Conservation (phyloP, 1,140 invertebrate species). For the Hestina assimilis region DNA sequence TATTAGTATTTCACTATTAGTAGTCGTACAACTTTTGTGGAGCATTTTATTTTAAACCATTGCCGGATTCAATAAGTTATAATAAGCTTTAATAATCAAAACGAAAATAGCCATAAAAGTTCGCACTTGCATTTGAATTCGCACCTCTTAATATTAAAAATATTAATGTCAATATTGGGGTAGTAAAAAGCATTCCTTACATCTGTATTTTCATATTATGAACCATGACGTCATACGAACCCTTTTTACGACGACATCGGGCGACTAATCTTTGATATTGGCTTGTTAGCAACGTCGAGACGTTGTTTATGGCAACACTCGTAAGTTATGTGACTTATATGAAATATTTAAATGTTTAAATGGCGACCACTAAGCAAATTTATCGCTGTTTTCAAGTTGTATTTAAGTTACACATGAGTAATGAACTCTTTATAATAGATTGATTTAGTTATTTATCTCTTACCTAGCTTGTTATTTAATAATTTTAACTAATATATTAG, state of each 20-base stretch:
- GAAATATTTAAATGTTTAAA: conserved; percentile 14
- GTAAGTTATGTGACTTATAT: conserved; percentile 24
- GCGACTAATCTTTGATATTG: conserved; percentile 30
- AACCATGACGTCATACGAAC: conserved; percentile 15
- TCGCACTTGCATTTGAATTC: too few relatives aligned
- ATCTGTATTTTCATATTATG: conserved; percentile 8
- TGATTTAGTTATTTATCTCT: too few relatives aligned
- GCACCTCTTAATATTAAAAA: too few relatives aligned
- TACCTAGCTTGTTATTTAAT: too few relatives aligned
- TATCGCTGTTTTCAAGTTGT: neutral
- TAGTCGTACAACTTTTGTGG: too few relatives aligned
- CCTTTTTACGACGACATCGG: conserved; percentile 21
- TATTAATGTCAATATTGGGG: too few relatives aligned
- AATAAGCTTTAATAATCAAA: too few relatives aligned
- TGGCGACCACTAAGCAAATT: neutral
- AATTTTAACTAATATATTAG: too few relatives aligned
- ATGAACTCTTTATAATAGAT: neutral
- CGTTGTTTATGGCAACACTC: conserved; percentile 26
- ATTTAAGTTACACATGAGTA: neutral
- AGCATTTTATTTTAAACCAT: too few relatives aligned
- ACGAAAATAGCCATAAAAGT: too few relatives aligned
- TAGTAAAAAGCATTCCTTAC: neutral
- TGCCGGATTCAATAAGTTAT: too few relatives aligned
- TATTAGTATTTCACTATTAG: too few relatives aligned
- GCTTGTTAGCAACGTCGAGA: conserved; percentile 27